Evolutionary conservation across 2,888 invertebrate genomes (phyloP).

Genomic region (Pristionchus fissidentatus): DNA sequence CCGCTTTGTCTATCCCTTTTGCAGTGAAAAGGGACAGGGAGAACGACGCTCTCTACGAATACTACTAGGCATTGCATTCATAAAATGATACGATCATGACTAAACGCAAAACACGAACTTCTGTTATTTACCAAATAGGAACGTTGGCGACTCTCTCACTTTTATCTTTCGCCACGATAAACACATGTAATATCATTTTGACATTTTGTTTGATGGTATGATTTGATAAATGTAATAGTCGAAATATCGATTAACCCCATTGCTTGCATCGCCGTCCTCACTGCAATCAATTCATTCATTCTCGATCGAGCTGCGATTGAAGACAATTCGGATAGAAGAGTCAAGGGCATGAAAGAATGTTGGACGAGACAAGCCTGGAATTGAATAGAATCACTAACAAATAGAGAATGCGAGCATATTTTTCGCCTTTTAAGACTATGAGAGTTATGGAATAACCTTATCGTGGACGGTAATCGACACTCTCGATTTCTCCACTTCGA

Average conservation of each 20-base stretch:
- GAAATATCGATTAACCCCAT: not conserved
- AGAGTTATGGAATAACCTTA: slow-evolving; percentile 55
- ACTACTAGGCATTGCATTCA: not conserved
- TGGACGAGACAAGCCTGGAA: slow-evolving; percentile 30
- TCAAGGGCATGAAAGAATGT: slow-evolving; percentile 5
- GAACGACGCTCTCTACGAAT: too few relatives aligned
- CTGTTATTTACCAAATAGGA: too few relatives aligned
- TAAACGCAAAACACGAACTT: not conserved
- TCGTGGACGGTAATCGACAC: slow-evolving; percentile 66
- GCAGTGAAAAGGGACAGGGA: too few relatives aligned
- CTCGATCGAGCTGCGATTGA: slow-evolving; percentile 24
- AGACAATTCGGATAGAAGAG: not conserved
- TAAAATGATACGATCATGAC: too few relatives aligned
- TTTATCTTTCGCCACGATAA: too few relatives aligned
- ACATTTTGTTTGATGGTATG: too few relatives aligned
- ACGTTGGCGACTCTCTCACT: too few relatives aligned
- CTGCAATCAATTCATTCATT: slow-evolving; percentile 27
- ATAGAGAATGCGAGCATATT: too few relatives aligned
- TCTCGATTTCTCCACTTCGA: slow-evolving; percentile 55
- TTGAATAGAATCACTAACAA: not conserved
- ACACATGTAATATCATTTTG: too few relatives aligned
- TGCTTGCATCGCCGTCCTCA: not conserved
- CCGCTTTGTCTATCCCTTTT: too few relatives aligned
- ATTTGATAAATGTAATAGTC: too few relatives aligned
- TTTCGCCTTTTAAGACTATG: too few relatives aligned